Evolutionary conservation across 2,797 vertebrate species (phyloP), one percentile per base, ranked within the genome.

Genomic region (Leptoclinus maculatus): DNA sequence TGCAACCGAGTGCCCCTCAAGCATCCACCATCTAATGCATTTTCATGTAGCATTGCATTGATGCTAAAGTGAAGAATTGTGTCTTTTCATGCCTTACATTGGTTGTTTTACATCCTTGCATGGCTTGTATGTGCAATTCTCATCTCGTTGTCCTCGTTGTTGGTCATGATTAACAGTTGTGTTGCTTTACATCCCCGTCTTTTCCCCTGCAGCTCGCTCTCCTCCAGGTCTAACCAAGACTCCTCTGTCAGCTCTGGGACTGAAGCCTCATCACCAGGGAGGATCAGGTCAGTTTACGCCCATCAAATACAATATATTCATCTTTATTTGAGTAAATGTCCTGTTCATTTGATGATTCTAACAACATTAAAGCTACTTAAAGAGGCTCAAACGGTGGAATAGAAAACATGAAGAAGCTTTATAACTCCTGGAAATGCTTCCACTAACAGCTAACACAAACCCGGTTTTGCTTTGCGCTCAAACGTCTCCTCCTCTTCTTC

Each of bases 211-310:
- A 94, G 93, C 90, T 74, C 85, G 80, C 51, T 88, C 91, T 43
- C 90, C 91, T 59, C 83, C 90, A 9, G 91, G 91, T 71, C 66
- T 97, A 91, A 93, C 94, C 75, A 97, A 96, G 93, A 97, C 96
- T 19, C 97, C 97, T 0, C 93, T 97, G 59, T 97, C 97, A 47
- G 96, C 96, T 0, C 87, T 97, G 71, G 97, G 96, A 34, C 88
- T 97, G 88, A 97, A 96, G 67, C 95, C 97, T 32, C 96, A 97
- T 72, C 81, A 96, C 2, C 88, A 84, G 16, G 68, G 51, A 1
- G 90, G 76, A 88, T 86, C 92, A 87, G 93, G 93, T 94, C 58
- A 85, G 91, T 79, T 57, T 3, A 21, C n/a, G 34, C 62, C 59
- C 64, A 38, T 57, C 19, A 45, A 2, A 64, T 8, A 43, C 10